These are phyloP conservation scores for Eunapius fragilis DNA, from an alignment of 37 sponge, comb jelly and placozoan genomes.

Conservation along the genomic window DNA sequence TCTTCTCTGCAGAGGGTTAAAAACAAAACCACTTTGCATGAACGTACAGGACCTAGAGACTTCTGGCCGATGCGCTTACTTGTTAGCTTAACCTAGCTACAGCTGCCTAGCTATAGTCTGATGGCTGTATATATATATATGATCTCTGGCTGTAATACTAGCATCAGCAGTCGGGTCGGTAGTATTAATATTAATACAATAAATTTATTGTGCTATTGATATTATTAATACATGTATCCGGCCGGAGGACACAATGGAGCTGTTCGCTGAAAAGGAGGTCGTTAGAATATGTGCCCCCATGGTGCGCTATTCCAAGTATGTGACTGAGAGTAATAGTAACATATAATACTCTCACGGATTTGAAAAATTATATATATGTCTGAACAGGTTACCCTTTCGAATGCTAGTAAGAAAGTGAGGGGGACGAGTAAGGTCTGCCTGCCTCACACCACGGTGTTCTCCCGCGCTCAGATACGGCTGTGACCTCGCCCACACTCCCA, in stretches of 20 bases:
- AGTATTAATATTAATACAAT: too few species aligned
- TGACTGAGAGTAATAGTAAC: too few species aligned
- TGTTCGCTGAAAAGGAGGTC: conserved; percentile 30
- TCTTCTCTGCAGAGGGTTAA: conserved; percentile 37
- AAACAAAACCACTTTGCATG: neutral
- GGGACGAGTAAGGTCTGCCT: neutral
- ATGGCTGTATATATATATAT: too few species aligned
- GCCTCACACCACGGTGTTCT: neutral
- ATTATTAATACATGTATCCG: too few species aligned
- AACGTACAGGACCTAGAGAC: neutral
- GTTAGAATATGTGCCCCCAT: conserved; percentile 93
- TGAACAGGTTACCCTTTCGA: conserved; percentile 71
- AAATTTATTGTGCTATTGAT: too few species aligned
- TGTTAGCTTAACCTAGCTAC: neutral
- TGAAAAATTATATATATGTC: neutral
- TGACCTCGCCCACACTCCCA: conserved; percentile 92
- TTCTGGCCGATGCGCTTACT: neutral
- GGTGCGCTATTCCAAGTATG: conserved; percentile 94
- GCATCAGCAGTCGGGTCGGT: too few species aligned
- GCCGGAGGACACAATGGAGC: conserved; percentile 37
- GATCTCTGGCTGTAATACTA: too few species aligned
- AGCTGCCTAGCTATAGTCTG: too few species aligned
- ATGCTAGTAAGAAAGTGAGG: conserved; percentile 76
- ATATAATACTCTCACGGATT: too few species aligned
- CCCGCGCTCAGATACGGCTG: conserved; percentile 65